Percentiles rank a stretch among this genome's conserved stretches.
These are phyloP conservation scores for Manduca sexta DNA, from an alignment of 1,140 invertebrate genomes.

Conservation along the genomic window DNA sequence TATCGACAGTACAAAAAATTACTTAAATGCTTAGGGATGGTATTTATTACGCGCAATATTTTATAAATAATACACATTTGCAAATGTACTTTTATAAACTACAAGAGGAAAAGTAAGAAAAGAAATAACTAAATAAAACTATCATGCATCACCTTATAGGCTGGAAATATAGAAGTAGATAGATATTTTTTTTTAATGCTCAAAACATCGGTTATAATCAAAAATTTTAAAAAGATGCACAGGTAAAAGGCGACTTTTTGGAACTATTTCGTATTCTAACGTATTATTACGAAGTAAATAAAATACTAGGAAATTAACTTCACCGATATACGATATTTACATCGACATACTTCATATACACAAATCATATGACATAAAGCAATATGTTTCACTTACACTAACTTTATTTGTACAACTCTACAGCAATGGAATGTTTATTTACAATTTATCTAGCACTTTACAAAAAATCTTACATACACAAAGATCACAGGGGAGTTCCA, in stretches of 20 bases:
- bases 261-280: not conserved
- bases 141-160: too few species aligned
- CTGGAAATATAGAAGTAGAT: too few species aligned
- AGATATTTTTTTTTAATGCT: too few species aligned
- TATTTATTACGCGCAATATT: too few species aligned
- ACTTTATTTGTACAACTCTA: slow-evolving; percentile 30
- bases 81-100: too few species aligned
- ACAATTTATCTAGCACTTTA: slow-evolving; percentile 33
- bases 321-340: slow-evolving; percentile 24
- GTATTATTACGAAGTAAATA: not conserved
- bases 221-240: too few species aligned
- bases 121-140: too few species aligned
- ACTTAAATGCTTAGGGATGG: too few species aligned
- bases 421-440: slow-evolving; percentile 15
- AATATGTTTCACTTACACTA: not conserved
- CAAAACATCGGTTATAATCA: too few species aligned
- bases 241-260: not conserved
- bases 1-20: too few species aligned
- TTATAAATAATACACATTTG: too few species aligned
- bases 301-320: not conserved
- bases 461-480: slow-evolving; percentile 48
- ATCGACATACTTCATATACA: slow-evolving; percentile 37
- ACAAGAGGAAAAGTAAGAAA: too few species aligned
- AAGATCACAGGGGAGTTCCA: slow-evolving; percentile 71
- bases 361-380: slow-evolving; percentile 4